Evolutionary conservation across 2,797 vertebrate genomes (phyloP), one percentile per base, ranked within the genome.

Genomic region (Prunella strophiata): DNA sequence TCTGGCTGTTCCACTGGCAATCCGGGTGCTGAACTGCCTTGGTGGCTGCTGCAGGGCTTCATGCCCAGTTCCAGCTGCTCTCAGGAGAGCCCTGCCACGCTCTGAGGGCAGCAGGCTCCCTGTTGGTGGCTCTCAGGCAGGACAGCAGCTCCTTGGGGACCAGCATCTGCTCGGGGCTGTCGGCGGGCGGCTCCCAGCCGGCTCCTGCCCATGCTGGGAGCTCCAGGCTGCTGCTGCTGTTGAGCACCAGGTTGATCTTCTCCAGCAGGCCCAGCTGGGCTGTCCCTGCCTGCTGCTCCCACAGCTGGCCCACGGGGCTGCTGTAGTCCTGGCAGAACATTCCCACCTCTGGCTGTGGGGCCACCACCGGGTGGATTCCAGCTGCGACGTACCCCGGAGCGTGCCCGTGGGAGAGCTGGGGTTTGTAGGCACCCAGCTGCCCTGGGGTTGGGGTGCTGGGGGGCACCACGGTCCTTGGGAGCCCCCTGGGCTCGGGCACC

Each of bases 61-160:
- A 16, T 23, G 30, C 43, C 1, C 43, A 19, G 0, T 7, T 58
- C 40, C 38, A 67, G 22, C 54, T 40, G 7, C 19, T 61, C 36
- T 71, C 80, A 62, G 88, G 95, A 36, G 19, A 70, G 32, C 3
- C 82, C 85, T 30, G 89, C 72, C 32, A 89, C 12, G 34, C 88
- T 78, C 72, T 98, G 98, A 10, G 98, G 98, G 67, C 98, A 98
- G 80, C 98, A 98, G 84, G 10, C 38, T 97, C 96, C 43, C 91
- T 61, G 15, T 58, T 87, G 55, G 36, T 27, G 36, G 95, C 87
- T 34, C 96, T 96, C 50, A 98, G 94, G 93, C 97, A 97, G 71
- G 94, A 92, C 21, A 98, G 95, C 23, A 97, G 82, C 63, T 98
- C 95, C 27, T 98, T 97, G 0, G 97, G 95, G 38, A 98, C 92